These are phyloP conservation scores for Zaprionus lachaisei DNA, from an alignment of 1,140 invertebrate species.

Conservation along the genomic window DNA sequence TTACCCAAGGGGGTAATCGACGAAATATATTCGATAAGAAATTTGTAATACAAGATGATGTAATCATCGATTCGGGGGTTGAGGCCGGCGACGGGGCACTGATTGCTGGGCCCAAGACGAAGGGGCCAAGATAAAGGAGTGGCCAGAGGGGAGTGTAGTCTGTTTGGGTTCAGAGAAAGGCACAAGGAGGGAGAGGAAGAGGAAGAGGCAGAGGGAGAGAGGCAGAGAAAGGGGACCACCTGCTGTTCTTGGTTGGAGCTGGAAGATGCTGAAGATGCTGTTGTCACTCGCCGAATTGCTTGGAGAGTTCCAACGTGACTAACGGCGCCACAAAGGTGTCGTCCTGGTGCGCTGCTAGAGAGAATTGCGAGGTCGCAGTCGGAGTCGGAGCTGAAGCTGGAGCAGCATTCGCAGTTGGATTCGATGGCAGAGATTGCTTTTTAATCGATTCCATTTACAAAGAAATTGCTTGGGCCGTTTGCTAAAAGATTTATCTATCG, in stretches of 20 bases:
- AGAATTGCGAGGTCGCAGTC: slow-evolving; percentile 5
- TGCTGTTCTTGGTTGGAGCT: slow-evolving; percentile 43
- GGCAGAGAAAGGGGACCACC: slow-evolving; percentile 28
- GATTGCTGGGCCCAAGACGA: slow-evolving; percentile 52
- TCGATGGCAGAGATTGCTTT: slow-evolving; percentile 80
- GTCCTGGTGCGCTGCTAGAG: slow-evolving; percentile 50
- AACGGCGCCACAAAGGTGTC: slow-evolving; percentile 80
- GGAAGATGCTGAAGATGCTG: slow-evolving; percentile 28
- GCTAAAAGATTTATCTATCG: slow-evolving; percentile 70
- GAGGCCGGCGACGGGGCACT: slow-evolving; percentile 41
- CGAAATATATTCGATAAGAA: slow-evolving; percentile 83
- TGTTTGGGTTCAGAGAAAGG: background rate
- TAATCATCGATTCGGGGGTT: slow-evolving; percentile 70
- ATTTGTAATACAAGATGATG: slow-evolving; percentile 82
- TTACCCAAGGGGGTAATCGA: slow-evolving; percentile 84
- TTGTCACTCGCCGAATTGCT: slow-evolving; percentile 78
- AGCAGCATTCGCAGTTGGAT: slow-evolving; percentile 16
- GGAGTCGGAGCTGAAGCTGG: background rate
- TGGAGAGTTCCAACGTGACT: slow-evolving; percentile 74
- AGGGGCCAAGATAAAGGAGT: too few relatives aligned
- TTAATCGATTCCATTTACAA: slow-evolving; percentile 85
- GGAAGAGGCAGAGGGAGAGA: background rate
- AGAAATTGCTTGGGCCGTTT: slow-evolving; percentile 78
- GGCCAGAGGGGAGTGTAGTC: background rate
- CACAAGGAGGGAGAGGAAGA: too few relatives aligned